Evolutionary conservation across 2,888 invertebrate genomes (phyloP).

Genomic region (Leptodirus hochenwartii): DNA sequence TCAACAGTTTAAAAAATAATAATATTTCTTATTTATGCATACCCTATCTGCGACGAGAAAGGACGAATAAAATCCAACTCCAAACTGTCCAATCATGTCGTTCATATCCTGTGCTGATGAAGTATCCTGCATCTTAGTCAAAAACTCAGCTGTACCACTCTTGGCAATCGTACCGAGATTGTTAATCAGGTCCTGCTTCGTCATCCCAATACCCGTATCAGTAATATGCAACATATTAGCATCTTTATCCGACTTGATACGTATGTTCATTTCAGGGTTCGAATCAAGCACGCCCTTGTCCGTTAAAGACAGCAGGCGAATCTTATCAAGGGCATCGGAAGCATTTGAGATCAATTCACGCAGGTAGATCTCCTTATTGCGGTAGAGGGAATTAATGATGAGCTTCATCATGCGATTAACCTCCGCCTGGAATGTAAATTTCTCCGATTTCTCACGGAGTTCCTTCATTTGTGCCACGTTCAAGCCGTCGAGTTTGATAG

Average conservation of each 20-base stretch:
- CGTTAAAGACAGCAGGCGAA: conserved; percentile 82
- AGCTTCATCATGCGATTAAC: conserved; percentile 99
- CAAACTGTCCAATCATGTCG: conserved; percentile 99
- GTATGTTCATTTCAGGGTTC: conserved; percentile 69
- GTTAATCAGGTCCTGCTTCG: conserved; percentile 76
- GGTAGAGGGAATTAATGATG: conserved; percentile 97
- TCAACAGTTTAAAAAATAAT: no score
- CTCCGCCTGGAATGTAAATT: conserved; percentile 89
- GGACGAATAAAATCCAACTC: conserved; percentile 98
- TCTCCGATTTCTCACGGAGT: conserved; percentile 73
- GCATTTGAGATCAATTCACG: conserved; percentile 98
- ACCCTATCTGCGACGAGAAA: conserved; percentile 88
- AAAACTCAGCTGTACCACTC: conserved; percentile 91
- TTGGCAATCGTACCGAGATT: conserved; percentile 98
- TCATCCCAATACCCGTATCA: conserved; percentile 97
- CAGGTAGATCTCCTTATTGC: conserved; percentile 98
- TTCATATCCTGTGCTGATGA: conserved; percentile 57
- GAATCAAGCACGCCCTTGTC: conserved; percentile 60
- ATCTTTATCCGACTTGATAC: conserved; percentile 88
- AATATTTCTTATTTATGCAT: no score
- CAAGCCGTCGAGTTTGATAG: conserved; percentile 86
- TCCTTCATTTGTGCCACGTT: conserved; percentile 89
- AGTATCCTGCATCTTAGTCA: conserved; percentile 70
- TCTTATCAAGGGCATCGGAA: conserved; percentile 97
- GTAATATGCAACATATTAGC: conserved; percentile 81